Conservation (phyloP, 2,113 vertebrate genomes). For the Rafetus swinhoei region DNA sequence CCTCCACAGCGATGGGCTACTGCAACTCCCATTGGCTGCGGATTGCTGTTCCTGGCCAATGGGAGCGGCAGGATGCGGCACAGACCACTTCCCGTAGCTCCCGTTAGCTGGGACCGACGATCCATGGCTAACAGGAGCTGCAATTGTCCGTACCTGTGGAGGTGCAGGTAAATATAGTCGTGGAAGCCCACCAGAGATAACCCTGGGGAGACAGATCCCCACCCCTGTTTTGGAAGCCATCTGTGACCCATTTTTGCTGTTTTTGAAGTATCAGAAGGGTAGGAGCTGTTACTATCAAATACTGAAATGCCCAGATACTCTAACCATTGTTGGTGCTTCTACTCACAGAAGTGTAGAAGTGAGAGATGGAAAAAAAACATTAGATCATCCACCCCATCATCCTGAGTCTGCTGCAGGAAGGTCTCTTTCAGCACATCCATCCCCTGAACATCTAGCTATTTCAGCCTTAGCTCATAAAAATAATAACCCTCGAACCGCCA, state of each 20-base stretch:
- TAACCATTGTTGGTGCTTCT: not conserved
- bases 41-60: no score
- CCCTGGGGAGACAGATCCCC: no score
- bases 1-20: no score
- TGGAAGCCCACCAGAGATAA: no score
- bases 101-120: no score
- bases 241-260: not conserved
- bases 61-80: no score
- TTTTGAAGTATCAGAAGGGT: not conserved
- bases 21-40: no score
- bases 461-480: not conserved
- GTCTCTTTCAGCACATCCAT: not conserved
- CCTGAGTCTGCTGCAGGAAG: rapidly evolving
- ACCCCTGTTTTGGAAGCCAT: not conserved
- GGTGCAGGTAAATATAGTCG: no score
- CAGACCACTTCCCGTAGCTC: no score
- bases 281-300: not conserved
- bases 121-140: no score
- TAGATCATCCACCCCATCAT: rapidly evolving
- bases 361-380: not conserved
- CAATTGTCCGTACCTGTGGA: no score
- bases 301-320: not conserved
- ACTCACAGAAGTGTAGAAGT: not conserved
- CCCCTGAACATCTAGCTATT: rapidly evolving
- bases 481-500: no score